Conservation (phyloP, 2,888 invertebrate genomes). For the Cecidostiba fungosa region DNA sequence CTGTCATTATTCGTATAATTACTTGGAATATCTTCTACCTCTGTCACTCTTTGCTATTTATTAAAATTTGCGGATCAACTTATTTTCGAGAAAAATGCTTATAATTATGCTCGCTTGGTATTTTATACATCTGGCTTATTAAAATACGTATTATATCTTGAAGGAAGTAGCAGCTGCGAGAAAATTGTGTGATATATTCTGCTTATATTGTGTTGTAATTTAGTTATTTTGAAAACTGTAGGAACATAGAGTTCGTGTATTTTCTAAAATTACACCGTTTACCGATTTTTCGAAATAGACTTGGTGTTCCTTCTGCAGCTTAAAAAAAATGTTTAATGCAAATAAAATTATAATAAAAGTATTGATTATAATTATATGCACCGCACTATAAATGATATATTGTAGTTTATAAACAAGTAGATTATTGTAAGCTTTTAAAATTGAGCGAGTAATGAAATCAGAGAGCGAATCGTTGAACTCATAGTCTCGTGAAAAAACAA, state of each 20-base stretch:
- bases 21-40: constrained; percentile 64
- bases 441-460: too few species aligned
- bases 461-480: too few species aligned
- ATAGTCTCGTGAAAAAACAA: too few species aligned
- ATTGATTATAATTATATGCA: background rate
- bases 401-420: background rate
- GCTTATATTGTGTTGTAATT: constrained; percentile 1
- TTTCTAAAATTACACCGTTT: background rate
- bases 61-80: constrained; percentile 10
- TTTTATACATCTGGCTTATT: constrained; percentile 2
- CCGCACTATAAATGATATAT: background rate
- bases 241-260: too few species aligned
- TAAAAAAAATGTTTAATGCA: background rate
- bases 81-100: constrained; percentile 58
- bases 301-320: background rate
- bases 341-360: background rate
- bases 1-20: constrained; percentile 65
- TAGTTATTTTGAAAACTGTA: background rate
- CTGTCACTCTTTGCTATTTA: constrained; percentile 51
- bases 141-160: background rate
- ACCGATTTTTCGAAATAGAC: background rate
- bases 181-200: background rate
- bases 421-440: too few species aligned
- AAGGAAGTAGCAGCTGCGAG: constrained; percentile 21
- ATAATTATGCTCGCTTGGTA: constrained; percentile 17